Evolutionary conservation across 2,888 invertebrate species (phyloP).

Genomic region (Drosophila bunnanda): DNA sequence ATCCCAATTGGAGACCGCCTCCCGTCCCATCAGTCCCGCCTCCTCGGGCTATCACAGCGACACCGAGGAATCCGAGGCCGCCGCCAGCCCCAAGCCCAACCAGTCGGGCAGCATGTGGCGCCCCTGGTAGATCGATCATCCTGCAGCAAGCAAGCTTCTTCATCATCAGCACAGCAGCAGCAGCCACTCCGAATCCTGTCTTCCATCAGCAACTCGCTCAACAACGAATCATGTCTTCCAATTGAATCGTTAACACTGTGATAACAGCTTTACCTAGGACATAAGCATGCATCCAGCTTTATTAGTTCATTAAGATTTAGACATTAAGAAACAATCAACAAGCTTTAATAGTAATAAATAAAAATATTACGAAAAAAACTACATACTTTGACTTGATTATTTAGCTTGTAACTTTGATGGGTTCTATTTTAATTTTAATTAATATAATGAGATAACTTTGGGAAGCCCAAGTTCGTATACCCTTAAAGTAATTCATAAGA

Average conservation of each 20-base stretch:
- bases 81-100: constrained; percentile 46
- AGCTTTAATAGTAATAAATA: constrained; percentile 44
- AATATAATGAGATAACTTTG: too few species aligned
- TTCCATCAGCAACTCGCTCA: constrained; percentile 20
- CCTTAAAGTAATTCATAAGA: too few species aligned
- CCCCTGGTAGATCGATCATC: constrained; percentile 67
- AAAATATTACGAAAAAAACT: constrained; percentile 12
- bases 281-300: constrained; percentile 37
- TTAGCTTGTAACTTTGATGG: not conserved
- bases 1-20: constrained; percentile 48
- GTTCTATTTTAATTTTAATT: not conserved
- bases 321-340: constrained; percentile 9
- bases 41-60: constrained; percentile 84
- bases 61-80: constrained; percentile 61
- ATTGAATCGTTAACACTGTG: constrained; percentile 53
- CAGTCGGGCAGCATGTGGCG: constrained; percentile 66
- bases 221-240: constrained; percentile 51
- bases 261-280: constrained; percentile 61
- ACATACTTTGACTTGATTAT: not conserved
- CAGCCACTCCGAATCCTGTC: constrained; percentile 51
- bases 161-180: constrained; percentile 2
- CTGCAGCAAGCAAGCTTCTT: constrained; percentile 8
- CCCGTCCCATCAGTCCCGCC: constrained; percentile 80
- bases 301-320: constrained; percentile 12
- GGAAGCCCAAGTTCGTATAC: too few species aligned